Base-by-base conservation (phyloP, 2,888 invertebrate species). In the Rutpela maculata region DNA sequence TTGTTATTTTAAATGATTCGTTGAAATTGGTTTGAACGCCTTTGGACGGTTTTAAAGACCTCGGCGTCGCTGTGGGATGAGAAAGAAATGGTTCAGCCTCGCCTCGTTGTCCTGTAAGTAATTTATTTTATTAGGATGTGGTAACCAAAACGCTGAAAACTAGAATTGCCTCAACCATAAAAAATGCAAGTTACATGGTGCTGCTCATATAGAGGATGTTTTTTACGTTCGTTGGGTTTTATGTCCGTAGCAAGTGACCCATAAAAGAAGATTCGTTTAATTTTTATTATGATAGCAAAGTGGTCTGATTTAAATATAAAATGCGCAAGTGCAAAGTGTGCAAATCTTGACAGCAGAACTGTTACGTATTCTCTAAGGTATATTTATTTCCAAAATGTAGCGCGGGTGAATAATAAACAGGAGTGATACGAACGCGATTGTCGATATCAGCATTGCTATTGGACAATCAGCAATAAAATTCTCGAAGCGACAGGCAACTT, bases 101-200 rank as follows among this genome's bases (percentile, higher is more conserved):
- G 17, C 70, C 19, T 78, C 75, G 43, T 75, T 78, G 60, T 78
- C 71, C 26, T 75, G 78, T 78, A 72, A 78, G 78, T 19, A 63
- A 63, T 35, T 35, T 63, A 17, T 63, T 31, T 35, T 63, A 63
- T 50, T 50, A 50, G 50, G 50, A 50, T 50, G 50, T 50, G 4
- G 50, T n/a, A 50, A 50, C n/a, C n/a, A 50, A 50, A 50, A 50
- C n/a, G n/a, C 50, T 50, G 50, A 50, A 50, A 50, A 50, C n/a
- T 50, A 12, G 50, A 50, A 17, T 50, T 50, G 4, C 50, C 15
- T 12, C 3, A 50, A n/a, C 15, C n/a, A n/a, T 50, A 50, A 50
- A 50, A 50, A 50, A 50, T 50, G 15, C n/a, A 35, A n/a, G 50
- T 50, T 50, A 50, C 50, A 4, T 50, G 50, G n/a, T n/a, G 7